Base-by-base conservation (phyloP, 2,113 vertebrate species). In the Sorex fumeus region DNA sequence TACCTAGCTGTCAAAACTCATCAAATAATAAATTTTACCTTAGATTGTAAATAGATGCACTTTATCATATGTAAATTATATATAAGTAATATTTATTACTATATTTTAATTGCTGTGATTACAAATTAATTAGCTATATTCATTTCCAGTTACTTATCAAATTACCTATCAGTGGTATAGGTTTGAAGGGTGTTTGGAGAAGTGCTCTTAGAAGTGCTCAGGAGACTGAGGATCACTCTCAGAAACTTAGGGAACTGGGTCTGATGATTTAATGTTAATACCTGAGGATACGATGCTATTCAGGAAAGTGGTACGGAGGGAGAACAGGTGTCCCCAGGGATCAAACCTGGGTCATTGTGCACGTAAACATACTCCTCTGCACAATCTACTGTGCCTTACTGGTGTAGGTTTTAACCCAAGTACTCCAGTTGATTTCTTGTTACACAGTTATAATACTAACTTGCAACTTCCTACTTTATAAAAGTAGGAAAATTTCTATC, bases 141-240 rank as follows among this genome's bases (percentile, higher is more conserved):
- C 57, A 50, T 47, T 47, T 83, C 30, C 19, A 71, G 85, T 70
- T 13, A 81, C 76, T 85, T 76, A 88, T 84, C 43, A 79, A 93
- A 40, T 82, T 72, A 76, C 66, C 88, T n/a, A 80, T 3, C 36
- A 81, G 13, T 21, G 57, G 57, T 60, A 6, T 21, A 60, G 57
- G 57, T 60, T 60, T 60, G 57, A 23, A 16, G 18, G 6, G 6
- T 60, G 15, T 60, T 60, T 60, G 57, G 21, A 60, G 21, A 16
- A 16, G 6, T 19, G 6, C 21, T 60, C 21, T 4, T 19, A 60
- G 21, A 60, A 60, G 57, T 23, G 57, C 47, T 60, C 57, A 60
- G 57, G 57, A 60, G 3, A 60, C 57, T 21, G 6, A 19, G 21
- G 19, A 60, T 23, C 19, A 23, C 18, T 50, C 57, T 60, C 57